Evolutionary conservation across 2,797 vertebrate species (phyloP).

Genomic region (Hirundo rustica): DNA sequence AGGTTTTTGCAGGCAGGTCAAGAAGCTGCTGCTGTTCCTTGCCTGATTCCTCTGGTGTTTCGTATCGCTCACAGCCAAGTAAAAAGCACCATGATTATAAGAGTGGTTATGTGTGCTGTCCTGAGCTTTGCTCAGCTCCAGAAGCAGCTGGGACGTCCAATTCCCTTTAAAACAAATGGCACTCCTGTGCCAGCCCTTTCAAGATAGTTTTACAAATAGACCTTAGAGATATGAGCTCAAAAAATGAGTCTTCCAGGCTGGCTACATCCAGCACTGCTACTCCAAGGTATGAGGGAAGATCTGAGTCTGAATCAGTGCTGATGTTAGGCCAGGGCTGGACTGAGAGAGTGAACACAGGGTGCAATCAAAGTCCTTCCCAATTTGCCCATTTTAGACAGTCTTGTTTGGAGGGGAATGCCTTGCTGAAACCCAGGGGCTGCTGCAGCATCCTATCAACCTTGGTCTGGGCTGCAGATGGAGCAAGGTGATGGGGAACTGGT

Average conservation of each 20-base stretch:
- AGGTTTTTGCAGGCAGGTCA: background rate
- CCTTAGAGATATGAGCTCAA: background rate
- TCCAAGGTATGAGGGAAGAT: background rate
- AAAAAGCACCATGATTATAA: background rate
- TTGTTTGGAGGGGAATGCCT: background rate
- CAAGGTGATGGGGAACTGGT: background rate
- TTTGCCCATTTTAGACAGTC: background rate
- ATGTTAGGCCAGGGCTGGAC: rapidly evolving
- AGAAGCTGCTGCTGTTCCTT: background rate
- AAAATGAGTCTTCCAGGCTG: background rate
- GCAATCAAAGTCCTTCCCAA: background rate
- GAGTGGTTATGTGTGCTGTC: background rate
- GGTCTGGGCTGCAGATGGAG: background rate
- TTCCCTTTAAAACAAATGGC: background rate
- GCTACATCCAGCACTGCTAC: background rate
- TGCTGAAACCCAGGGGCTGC: background rate
- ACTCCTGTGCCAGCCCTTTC: background rate
- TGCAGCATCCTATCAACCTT: background rate
- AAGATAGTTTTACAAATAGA: background rate
- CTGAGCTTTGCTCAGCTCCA: background rate
- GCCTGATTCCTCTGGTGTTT: background rate
- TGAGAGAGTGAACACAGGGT: background rate
- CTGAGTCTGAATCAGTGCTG: rapidly evolving
- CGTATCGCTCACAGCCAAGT: background rate
- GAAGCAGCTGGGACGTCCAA: background rate